Evolutionary conservation across 2,113 vertebrate genomes (phyloP).

Genomic region (Tachuris rubrigastra): DNA sequence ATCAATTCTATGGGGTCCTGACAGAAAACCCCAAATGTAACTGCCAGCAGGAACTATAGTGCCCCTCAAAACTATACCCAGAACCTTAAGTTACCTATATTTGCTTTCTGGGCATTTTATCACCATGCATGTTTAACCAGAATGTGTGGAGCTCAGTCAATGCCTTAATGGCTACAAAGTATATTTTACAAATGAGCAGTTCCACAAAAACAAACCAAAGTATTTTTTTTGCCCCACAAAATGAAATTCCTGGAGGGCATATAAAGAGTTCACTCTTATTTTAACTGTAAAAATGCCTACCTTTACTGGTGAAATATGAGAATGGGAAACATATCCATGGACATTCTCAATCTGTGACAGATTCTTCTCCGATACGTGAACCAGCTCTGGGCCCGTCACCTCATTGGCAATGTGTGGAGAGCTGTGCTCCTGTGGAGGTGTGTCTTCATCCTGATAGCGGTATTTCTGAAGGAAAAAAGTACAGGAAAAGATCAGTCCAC

Average conservation of each 20-base stretch:
- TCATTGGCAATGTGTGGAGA: constrained; percentile 86
- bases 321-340: constrained; percentile 92
- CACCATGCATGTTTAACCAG: not conserved
- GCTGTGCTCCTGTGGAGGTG: constrained; percentile 85
- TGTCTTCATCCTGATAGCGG: constrained; percentile 91
- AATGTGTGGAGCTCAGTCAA: not conserved
- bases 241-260: not conserved
- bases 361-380: constrained; percentile 94
- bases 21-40: not conserved
- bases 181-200: not conserved
- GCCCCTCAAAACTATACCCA: not conserved
- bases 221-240: too few relatives aligned
- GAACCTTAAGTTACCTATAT: not conserved
- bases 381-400: constrained; percentile 85
- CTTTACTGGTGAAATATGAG: constrained; percentile 98
- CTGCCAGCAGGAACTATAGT: not conserved
- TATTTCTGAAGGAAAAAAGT: constrained; percentile 82
- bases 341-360: constrained; percentile 93
- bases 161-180: not conserved
- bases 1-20: not conserved
- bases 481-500: not conserved
- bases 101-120: not conserved
- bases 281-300: constrained; percentile 68
- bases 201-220: not conserved
- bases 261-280: not conserved